These are phyloP conservation scores for Holothuria leucospilota DNA, from an alignment of 53 echinoderm and acorn worm genomes.

Conservation along the genomic window DNA sequence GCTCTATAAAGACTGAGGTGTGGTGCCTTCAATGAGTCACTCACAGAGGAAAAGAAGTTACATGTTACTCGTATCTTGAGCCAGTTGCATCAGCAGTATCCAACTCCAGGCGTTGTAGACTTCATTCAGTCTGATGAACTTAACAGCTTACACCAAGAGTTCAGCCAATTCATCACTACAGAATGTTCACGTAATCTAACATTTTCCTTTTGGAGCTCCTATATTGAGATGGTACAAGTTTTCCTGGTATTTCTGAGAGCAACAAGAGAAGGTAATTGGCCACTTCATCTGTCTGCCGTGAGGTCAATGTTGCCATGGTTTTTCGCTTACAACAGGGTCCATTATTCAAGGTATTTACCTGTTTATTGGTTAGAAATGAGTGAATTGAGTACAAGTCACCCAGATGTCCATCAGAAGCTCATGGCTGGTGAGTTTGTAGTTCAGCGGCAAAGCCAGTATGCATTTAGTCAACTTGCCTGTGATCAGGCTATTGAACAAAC, in stretches of 20 bases:
- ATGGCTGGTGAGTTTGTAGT: slow-evolving; percentile 53
- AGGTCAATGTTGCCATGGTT: slow-evolving; percentile 55
- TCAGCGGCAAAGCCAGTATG: slow-evolving; percentile 52
- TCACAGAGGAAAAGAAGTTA: slow-evolving; percentile 24
- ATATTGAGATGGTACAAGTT: slow-evolving; percentile 54
- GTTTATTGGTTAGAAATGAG: slow-evolving; percentile 64
- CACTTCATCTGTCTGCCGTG: slow-evolving; percentile 38
- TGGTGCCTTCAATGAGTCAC: slow-evolving; percentile 24
- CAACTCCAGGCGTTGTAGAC: no score
- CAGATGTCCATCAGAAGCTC: neutral
- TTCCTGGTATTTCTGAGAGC: slow-evolving; percentile 58
- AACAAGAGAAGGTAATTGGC: slow-evolving; percentile 61
- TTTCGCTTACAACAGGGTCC: slow-evolving; percentile 53
- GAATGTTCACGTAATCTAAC: slow-evolving; percentile 32
- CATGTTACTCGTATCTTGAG: no score
- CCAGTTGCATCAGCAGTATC: no score
- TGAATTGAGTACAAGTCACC: slow-evolving; percentile 25
- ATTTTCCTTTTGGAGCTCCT: slow-evolving; percentile 64
- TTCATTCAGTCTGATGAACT: no score
- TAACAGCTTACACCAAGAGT: no score
- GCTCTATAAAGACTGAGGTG: slow-evolving; percentile 49
- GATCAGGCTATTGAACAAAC: slow-evolving; percentile 69
- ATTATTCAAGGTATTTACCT: slow-evolving; percentile 54
- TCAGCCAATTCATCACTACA: slow-evolving; percentile 38
- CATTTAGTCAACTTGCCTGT: slow-evolving; percentile 46